Percentiles rank a stretch among this genome's conserved stretches.
phyloP scores from a whole-genome alignment of 2,113 vertebrate species.

The Turdus rufiventris region DNA sequence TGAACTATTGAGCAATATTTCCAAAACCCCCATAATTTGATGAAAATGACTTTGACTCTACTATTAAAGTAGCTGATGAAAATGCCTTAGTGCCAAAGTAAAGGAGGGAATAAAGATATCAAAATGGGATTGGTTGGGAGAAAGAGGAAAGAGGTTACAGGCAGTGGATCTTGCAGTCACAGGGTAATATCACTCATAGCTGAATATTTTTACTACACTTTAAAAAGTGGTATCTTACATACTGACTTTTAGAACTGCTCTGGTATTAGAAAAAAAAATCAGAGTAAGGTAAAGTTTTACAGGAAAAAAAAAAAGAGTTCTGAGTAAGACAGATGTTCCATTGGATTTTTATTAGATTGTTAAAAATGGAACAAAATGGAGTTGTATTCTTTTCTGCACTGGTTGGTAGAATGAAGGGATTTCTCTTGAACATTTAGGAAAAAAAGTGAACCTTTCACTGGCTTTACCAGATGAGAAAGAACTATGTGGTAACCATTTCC shows the following conservation, averaged over 20 bases:
- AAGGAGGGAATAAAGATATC: not conserved
- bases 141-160: not conserved
- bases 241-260: not conserved
- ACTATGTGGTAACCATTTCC: not conserved
- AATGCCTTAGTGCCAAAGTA: not conserved
- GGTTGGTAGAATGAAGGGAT: not conserved
- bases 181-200: not conserved
- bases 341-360: not conserved
- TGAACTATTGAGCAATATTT: not conserved
- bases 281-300: not conserved
- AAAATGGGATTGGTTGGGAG: not conserved
- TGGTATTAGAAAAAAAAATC: not conserved
- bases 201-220: not conserved
- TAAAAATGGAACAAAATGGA: not conserved
- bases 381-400: not conserved
- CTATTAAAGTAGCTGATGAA: not conserved
- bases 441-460: not conserved
- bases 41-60: conserved; percentile 15
- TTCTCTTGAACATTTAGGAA: not conserved
- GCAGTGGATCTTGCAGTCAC: not conserved
- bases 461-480: not conserved
- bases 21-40: not conserved
- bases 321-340: not conserved
- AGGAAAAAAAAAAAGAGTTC: not conserved
- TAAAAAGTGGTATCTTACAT: not conserved